Base-by-base conservation (phyloP, 2,113 vertebrate genomes). In the Callipepla squamata region DNA sequence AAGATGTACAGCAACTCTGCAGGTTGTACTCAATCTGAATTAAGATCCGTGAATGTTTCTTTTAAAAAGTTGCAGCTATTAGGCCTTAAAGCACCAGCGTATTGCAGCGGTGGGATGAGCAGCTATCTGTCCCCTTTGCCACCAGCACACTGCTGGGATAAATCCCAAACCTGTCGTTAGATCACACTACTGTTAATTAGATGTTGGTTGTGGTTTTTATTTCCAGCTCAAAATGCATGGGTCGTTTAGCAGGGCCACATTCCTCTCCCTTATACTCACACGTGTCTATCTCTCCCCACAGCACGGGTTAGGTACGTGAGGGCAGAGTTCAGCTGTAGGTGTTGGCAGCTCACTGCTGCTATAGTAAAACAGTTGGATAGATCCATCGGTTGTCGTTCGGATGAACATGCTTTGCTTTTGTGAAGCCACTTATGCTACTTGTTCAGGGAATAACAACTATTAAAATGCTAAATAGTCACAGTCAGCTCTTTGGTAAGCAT, bases 1-100 rank as follows among this genome's bases (percentile, higher is more conserved):
- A 75, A 91, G 94, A 73, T 93, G 94, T 97, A 95, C 95, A 97
- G 92, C 78, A 95, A 94, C 86, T 69, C 80, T 90, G 94, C 96
- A 97, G 96, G 92, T 92, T 74, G 67, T 94, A 90, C 80, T 91
- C 87, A 83, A 61, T 81, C 93, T 72, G 92, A 80, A 94, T 91
- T 22, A 74, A 80, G 38, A 61, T 67, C 63, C 28, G 75, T 91
- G 69, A 91, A 72, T 50, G 77, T 69, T 72, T 55, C 63, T 65
- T 80, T 55, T 90, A 89, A 61, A 30, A 92, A 91, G 83, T 89
- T 94, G 92, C 91, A 95, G 94, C 92, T 83, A 55, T 92, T 83
- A 92, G 89, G 95, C 95, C 76, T 84, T 93, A 86, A 91, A 97
- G 97, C 96, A 96, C 93, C 95, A 94, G 92, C 77, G 26, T 89